Percentiles rank a stretch among this genome's conserved stretches.
Evolutionary conservation across 2,113 vertebrate genomes (phyloP).

Genomic region (Chroicocephalus ridibundus): DNA sequence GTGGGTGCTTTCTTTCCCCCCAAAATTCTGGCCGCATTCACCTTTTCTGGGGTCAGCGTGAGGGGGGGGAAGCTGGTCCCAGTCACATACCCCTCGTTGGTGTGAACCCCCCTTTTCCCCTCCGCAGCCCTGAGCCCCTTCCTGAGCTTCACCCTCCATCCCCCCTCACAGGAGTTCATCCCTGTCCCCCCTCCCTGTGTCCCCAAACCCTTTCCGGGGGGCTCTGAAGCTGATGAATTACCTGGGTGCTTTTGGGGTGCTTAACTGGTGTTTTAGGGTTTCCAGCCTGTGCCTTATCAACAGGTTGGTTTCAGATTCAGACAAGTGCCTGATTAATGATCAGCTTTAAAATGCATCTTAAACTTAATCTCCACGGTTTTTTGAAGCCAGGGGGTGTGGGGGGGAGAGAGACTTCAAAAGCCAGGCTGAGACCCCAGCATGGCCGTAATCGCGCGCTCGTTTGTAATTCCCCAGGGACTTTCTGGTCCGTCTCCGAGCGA

Average conservation of each 20-base stretch:
- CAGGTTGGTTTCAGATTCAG: background rate
- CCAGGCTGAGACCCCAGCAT: accelerated
- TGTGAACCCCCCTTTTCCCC: background rate
- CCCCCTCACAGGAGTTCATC: accelerated
- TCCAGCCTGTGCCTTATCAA: background rate
- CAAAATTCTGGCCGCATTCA: background rate
- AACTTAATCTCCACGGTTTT: background rate
- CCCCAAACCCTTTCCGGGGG: background rate
- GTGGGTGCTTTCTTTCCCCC: too few species aligned
- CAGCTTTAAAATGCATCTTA: background rate
- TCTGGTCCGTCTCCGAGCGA: accelerated
- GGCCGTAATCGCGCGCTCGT: accelerated
- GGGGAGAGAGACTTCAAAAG: accelerated
- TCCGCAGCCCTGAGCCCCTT: background rate
- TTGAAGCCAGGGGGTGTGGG: too few species aligned
- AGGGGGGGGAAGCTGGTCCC: background rate
- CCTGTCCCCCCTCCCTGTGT: background rate
- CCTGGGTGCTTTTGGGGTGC: background rate
- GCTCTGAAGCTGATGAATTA: background rate
- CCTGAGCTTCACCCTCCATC: background rate
- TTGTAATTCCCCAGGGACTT: background rate
- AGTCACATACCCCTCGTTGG: accelerated
- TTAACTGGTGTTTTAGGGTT: background rate
- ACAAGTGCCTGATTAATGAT: accelerated
- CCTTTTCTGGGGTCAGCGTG: background rate